phyloP scores from a whole-genome alignment of 2,888 invertebrate genomes.

The Drosophila crucigera region DNA sequence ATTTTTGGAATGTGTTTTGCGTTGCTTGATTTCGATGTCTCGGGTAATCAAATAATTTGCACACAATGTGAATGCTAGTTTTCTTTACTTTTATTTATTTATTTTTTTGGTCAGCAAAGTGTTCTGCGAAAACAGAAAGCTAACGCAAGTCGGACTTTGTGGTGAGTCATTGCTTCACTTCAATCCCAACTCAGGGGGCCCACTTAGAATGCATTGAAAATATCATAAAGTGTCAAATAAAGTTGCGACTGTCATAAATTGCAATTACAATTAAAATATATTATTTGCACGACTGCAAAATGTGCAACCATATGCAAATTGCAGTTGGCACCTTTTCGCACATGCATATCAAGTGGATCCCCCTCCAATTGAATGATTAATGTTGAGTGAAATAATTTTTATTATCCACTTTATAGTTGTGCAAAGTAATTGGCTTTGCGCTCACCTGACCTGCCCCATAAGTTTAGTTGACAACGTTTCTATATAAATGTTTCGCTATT shows the following conservation, averaged over 20 bases:
- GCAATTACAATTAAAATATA: constrained; percentile 60
- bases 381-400: constrained; percentile 43
- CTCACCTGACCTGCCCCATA: constrained; percentile 24
- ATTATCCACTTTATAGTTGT: constrained; percentile 24
- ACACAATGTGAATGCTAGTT: constrained; percentile 49
- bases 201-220: constrained; percentile 41
- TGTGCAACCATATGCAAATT: constrained; percentile 58
- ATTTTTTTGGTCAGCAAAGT: constrained; percentile 1
- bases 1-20: constrained; percentile 49
- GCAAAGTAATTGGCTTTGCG: constrained; percentile 26
- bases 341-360: constrained; percentile 49
- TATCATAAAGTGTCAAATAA: constrained; percentile 61
- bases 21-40: constrained; percentile 32
- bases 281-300: constrained; percentile 39
- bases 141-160: background rate
- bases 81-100: constrained; percentile 3
- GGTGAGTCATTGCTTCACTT: constrained; percentile 13
- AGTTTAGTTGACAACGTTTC: constrained; percentile 4
- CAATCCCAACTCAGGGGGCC: constrained; percentile 12
- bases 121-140: constrained; percentile 9
- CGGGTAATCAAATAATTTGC: constrained; percentile 70
- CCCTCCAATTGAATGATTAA: constrained; percentile 25
- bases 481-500: constrained; percentile 14
- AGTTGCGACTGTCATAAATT: constrained; percentile 61
- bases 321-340: constrained; percentile 20